Evolutionary conservation across 2,797 vertebrate genomes (phyloP).

Genomic region (Myotis pilosus): DNA sequence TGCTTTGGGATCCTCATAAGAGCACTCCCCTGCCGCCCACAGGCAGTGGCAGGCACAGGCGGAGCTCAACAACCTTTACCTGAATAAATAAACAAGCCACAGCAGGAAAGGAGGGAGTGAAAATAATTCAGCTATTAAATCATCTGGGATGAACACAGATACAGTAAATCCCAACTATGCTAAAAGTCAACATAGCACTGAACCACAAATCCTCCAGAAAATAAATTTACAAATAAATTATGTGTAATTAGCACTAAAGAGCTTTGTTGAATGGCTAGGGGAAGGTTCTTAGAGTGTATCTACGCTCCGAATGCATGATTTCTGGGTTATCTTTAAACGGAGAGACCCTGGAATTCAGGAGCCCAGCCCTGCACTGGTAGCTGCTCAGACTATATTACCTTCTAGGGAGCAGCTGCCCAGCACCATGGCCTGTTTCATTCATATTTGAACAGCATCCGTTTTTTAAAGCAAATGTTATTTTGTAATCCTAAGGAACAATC

Average conservation of each 20-base stretch:
- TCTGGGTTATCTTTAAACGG: slow-evolving; percentile 56
- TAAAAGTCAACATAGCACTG: slow-evolving; percentile 23
- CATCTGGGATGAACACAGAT: not conserved
- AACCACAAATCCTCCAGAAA: slow-evolving; percentile 40
- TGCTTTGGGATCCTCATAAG: not conserved
- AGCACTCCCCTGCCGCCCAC: rapidly evolving
- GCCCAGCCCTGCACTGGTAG: not conserved
- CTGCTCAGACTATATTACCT: too few species aligned
- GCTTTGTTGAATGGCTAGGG: not conserved
- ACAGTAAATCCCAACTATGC: not conserved
- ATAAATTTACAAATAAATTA: slow-evolving; percentile 55
- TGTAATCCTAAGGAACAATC: not conserved
- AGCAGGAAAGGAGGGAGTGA: too few species aligned
- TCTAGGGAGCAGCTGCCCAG: too few species aligned
- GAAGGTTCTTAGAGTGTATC: slow-evolving; percentile 21
- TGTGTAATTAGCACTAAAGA: slow-evolving; percentile 45
- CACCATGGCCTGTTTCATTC: not conserved
- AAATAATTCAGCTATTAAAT: not conserved
- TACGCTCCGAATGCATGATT: slow-evolving; percentile 34
- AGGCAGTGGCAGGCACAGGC: rapidly evolving
- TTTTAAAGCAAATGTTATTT: not conserved
- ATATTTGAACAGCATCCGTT: not conserved
- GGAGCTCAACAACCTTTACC: not conserved
- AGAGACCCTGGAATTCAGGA: not conserved
- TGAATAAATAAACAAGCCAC: not conserved